Base-by-base conservation (phyloP, 2,113 vertebrate genomes). In the Corvus cornix region DNA sequence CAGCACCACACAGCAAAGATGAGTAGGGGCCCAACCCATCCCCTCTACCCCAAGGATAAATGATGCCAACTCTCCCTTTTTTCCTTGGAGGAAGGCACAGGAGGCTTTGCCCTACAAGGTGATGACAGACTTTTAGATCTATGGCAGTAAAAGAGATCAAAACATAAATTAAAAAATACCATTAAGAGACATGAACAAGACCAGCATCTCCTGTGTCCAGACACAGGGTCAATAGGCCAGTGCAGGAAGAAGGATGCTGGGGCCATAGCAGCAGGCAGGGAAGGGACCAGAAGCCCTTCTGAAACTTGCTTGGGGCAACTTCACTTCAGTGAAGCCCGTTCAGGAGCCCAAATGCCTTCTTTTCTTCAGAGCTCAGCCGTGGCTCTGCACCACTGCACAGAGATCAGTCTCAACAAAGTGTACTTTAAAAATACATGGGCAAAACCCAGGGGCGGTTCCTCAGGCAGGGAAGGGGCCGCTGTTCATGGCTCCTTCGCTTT, bases 1-100 rank as follows among this genome's bases (percentile, higher is more conserved):
- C 28, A 51, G 15, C 3, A 5, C 33, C 5, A 3, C 1, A 2
- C 16, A 48, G 31, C 5, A 5, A 69, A 73, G 31, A 21, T 0
- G 0, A 44, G 11, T 6, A 2, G 33, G 15, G 30, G 9, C 17
- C 16, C 46, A 66, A 41, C 30, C 46, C 30, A 31, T 16, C 19
- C 33, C 22, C 27, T 72, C 30, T 27, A 9, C 7, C 44, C 20
- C 2, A 1, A 39, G 33, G 31, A 33, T 10, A 64, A 44, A 28
- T 48, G 13, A 19, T 20, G 22, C 7, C 7, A 1, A 18, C 18
- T 51, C 43, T 44, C 39, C 22, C 10, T 21, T 17, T 24, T 30
- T 31, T 51, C 33, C 35, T 51, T 43, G 11, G 21, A 58, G 69
- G 15, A 58, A 70, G 69, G 41, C 39, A 51, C 31, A 11, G 51